These are phyloP conservation scores for Cerastoderma edule DNA, from an alignment of 2,888 invertebrate species.

Conservation along the genomic window DNA sequence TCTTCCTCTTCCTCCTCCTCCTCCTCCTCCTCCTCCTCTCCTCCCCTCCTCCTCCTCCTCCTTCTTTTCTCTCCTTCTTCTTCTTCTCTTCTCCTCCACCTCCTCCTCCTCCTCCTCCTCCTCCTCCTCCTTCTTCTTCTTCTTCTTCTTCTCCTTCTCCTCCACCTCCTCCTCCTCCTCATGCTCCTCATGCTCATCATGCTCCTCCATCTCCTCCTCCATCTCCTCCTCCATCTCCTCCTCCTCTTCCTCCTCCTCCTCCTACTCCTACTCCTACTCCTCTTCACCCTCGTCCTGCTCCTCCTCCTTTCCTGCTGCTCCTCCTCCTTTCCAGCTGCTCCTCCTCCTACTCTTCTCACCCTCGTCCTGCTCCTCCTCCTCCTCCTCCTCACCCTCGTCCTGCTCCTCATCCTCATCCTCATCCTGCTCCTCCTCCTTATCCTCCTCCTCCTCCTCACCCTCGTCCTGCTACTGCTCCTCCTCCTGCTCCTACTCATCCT, in stretches of 20 bases:
- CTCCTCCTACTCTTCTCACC: too few species aligned
- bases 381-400: too few species aligned
- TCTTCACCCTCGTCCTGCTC: too few species aligned
- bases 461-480: too few species aligned
- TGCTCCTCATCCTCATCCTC: too few species aligned
- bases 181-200: background rate
- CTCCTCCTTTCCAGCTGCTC: too few species aligned
- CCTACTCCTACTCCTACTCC: conserved; percentile 2
- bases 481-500: too few species aligned
- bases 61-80: background rate
- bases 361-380: too few species aligned
- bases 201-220: background rate
- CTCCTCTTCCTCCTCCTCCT: background rate
- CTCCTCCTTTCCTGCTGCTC: too few species aligned
- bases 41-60: background rate
- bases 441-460: too few species aligned
- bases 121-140: background rate
- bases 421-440: too few species aligned
- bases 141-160: background rate
- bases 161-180: background rate
- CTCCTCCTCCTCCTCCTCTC: background rate
- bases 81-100: background rate
- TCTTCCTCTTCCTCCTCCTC: background rate
- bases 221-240: background rate
- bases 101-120: background rate